Conservation (phyloP, 64 coral and sea anemone genomes). For the Actinia tenebrosa region DNA sequence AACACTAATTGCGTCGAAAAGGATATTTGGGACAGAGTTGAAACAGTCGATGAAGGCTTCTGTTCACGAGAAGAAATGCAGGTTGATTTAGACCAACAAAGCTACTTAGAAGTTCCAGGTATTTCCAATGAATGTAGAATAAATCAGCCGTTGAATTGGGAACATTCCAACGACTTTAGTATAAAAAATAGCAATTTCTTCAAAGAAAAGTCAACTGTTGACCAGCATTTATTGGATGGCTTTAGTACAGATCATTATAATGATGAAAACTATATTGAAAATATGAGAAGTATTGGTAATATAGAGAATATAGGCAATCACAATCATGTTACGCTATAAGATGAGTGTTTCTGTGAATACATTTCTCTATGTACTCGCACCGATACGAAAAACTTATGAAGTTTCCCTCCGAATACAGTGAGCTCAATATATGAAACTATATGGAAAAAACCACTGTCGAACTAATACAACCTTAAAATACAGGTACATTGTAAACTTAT, state of each 20-base stretch:
- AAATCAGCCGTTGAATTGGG: background rate
- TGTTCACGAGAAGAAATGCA: slow-evolving; percentile 10
- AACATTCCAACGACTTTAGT: background rate
- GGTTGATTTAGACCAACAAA: background rate
- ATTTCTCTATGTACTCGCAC: too few species aligned
- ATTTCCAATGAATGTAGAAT: background rate
- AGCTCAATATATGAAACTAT: too few species aligned
- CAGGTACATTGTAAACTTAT: too few species aligned
- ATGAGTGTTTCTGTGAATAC: too few species aligned
- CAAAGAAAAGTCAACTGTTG: background rate
- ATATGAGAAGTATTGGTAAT: background rate
- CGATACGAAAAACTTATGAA: too few species aligned
- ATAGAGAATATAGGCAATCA: background rate
- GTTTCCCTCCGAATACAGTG: too few species aligned
- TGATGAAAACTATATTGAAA: background rate
- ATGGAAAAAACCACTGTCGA: too few species aligned
- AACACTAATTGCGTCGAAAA: background rate
- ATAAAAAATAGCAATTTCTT: slow-evolving; percentile 4
- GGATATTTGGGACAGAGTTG: slow-evolving; percentile 45
- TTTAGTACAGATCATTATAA: background rate
- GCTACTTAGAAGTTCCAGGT: background rate
- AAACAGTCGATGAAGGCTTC: slow-evolving; percentile 61
- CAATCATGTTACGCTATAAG: background rate
- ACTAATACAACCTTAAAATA: too few species aligned
- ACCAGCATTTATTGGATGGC: background rate